Evolutionary conservation across 1,140 invertebrate species (phyloP).

Genomic region (Diabrotica undecimpunctata): DNA sequence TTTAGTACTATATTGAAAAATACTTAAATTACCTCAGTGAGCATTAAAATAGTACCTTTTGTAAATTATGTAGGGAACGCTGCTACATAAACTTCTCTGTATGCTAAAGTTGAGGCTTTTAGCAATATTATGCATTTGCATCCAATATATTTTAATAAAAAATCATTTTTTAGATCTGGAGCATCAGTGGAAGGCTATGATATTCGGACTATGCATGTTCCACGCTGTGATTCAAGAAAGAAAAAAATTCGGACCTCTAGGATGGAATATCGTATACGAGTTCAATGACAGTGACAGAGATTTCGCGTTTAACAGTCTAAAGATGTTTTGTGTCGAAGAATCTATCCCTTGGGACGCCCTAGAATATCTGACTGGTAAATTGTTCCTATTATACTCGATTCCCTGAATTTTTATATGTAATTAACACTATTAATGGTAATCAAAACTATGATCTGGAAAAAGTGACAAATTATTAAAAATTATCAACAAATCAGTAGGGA

Average conservation of each 20-base stretch:
- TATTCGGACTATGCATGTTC: constrained; percentile 78
- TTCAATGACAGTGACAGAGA: constrained; percentile 87
- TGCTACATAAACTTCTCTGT: no score
- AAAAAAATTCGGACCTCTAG: constrained; percentile 85
- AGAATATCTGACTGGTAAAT: constrained; percentile 73
- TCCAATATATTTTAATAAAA: no score
- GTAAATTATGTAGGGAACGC: no score
- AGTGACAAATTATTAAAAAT: constrained; percentile 3
- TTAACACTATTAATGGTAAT: neutral
- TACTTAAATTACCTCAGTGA: no score
- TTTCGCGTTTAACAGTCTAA: constrained; percentile 78
- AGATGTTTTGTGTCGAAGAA: constrained; percentile 72
- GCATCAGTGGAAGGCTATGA: constrained; percentile 70
- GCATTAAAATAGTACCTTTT: no score
- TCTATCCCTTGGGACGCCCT: constrained; percentile 83
- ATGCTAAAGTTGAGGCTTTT: no score
- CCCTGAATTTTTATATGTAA: neutral
- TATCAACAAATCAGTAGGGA: no score
- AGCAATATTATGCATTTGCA: no score
- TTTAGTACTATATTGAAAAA: no score
- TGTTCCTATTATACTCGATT: no score
- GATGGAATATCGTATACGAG: constrained; percentile 89
- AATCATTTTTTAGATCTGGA: constrained; percentile 56
- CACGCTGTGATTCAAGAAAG: constrained; percentile 84
- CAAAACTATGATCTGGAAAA: neutral